Percentiles rank a stretch among this genome's conserved stretches.
Conservation (phyloP, 1,140 invertebrate species). For the Leguminivora glycinivorella region DNA sequence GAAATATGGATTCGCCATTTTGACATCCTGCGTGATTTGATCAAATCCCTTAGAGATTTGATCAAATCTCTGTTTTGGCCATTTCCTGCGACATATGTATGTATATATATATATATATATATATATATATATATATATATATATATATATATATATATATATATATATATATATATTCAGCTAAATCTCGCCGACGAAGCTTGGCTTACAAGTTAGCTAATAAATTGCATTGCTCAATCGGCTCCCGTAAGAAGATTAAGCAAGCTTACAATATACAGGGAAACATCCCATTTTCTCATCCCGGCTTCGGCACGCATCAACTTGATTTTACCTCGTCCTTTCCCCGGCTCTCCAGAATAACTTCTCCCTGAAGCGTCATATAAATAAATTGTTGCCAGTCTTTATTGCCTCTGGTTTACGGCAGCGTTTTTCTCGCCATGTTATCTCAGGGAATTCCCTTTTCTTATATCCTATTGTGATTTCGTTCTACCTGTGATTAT, state of each 20-base stretch:
- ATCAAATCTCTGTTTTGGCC: no score
- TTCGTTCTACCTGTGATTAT: conserved; percentile 60
- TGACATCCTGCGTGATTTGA: no score
- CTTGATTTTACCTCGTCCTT: conserved; percentile 67
- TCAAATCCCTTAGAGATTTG: no score
- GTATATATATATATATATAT: no score
- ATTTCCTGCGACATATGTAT: no score
- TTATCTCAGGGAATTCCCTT: conserved; percentile 61
- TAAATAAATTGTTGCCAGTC: conserved; percentile 76
- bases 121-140: no score
- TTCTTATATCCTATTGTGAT: conserved; percentile 54
- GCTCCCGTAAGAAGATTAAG: conserved; percentile 45
- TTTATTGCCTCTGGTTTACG: conserved; percentile 66
- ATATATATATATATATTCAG: neutral
- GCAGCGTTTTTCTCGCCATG: conserved; percentile 61
- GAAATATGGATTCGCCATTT: no score
- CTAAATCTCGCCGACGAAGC: neutral
- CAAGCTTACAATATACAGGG: conserved; percentile 47
- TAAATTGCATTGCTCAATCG: conserved; percentile 40
- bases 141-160: neutral
- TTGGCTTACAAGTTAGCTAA: conserved; percentile 27
- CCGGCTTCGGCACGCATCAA: conserved; percentile 61
- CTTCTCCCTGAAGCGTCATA: conserved; percentile 72
- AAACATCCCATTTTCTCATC: conserved; percentile 51
- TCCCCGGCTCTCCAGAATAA: conserved; percentile 57